phyloP scores from a whole-genome alignment of 1,140 invertebrate species.

The Thrips palmi region DNA sequence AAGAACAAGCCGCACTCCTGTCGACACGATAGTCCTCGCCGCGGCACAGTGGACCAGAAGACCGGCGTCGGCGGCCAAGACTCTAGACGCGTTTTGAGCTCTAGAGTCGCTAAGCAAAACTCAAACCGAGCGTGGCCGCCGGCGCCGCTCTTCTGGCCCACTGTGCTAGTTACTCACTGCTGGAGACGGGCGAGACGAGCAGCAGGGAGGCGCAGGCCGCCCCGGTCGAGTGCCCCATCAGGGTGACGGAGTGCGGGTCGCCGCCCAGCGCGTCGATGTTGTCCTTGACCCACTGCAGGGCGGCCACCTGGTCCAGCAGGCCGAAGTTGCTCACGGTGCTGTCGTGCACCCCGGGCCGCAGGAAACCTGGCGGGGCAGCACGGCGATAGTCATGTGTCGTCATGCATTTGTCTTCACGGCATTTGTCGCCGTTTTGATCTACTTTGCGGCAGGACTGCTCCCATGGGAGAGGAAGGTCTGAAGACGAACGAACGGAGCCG shows the following conservation, averaged over 20 bases:
- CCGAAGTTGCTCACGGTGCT: slow-evolving; percentile 68
- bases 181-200: slow-evolving; percentile 61
- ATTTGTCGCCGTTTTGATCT: too few species aligned
- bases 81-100: neutral
- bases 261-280: slow-evolving; percentile 75
- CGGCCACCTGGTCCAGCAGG: slow-evolving; percentile 71
- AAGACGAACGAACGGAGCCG: too few species aligned
- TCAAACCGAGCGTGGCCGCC: neutral
- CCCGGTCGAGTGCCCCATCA: slow-evolving; percentile 87
- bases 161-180: slow-evolving; percentile 21
- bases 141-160: neutral
- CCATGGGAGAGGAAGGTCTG: too few species aligned
- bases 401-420: too few species aligned
- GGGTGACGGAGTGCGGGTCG: slow-evolving; percentile 60
- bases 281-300: slow-evolving; percentile 71
- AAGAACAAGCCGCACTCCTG: too few species aligned
- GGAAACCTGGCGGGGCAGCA: too few species aligned
- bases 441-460: too few species aligned
- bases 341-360: slow-evolving; percentile 50
- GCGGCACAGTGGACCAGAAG: slow-evolving; percentile 8
- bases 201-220: slow-evolving; percentile 80
- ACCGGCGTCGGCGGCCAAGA: neutral
- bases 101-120: too few species aligned
- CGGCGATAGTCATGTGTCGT: too few species aligned
- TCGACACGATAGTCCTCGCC: slow-evolving; percentile 4